A percentile compares a stretch with the other conserved stretches of the same genome.
These are phyloP conservation scores for Polydesmus complanatus DNA, from an alignment of 2,888 invertebrate species.

Conservation along the genomic window DNA sequence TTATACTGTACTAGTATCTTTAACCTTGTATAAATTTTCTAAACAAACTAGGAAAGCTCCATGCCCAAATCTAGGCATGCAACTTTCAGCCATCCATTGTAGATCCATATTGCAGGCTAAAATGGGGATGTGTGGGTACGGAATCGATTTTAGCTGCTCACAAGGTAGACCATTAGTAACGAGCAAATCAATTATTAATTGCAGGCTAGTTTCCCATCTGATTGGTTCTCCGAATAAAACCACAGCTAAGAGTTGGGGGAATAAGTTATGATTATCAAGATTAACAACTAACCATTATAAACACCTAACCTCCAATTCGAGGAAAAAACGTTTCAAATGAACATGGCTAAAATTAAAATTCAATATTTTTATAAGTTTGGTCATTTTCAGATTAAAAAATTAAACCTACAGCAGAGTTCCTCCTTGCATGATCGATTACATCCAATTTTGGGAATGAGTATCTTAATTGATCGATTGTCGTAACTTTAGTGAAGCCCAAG, in stretches of 20 bases:
- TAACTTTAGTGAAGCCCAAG: constrained; percentile 46
- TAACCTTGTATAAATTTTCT: constrained; percentile 44
- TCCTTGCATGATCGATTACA: constrained; percentile 39
- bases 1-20: background rate
- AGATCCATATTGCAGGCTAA: constrained; percentile 53
- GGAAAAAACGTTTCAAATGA: constrained; percentile 41
- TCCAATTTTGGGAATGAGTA: constrained; percentile 45
- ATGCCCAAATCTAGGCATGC: constrained; percentile 49
- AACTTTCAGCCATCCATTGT: constrained; percentile 50
- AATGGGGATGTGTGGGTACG: constrained; percentile 49
- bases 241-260: constrained; percentile 33
- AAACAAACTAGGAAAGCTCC: constrained; percentile 48
- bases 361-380: constrained; percentile 19
- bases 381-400: background rate
- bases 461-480: constrained; percentile 43
- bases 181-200: constrained; percentile 46
- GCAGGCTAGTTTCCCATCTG: constrained; percentile 49
- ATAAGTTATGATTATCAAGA: background rate
- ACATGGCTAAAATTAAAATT: constrained; percentile 31
- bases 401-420: constrained; percentile 30
- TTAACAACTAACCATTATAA: background rate
- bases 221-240: constrained; percentile 50
- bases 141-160: constrained; percentile 27
- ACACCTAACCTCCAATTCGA: constrained; percentile 36
- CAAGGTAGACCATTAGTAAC: constrained; percentile 44